These are phyloP conservation scores for Creontiades dilutus DNA, from an alignment of 2,888 invertebrate genomes.

Conservation along the genomic window DNA sequence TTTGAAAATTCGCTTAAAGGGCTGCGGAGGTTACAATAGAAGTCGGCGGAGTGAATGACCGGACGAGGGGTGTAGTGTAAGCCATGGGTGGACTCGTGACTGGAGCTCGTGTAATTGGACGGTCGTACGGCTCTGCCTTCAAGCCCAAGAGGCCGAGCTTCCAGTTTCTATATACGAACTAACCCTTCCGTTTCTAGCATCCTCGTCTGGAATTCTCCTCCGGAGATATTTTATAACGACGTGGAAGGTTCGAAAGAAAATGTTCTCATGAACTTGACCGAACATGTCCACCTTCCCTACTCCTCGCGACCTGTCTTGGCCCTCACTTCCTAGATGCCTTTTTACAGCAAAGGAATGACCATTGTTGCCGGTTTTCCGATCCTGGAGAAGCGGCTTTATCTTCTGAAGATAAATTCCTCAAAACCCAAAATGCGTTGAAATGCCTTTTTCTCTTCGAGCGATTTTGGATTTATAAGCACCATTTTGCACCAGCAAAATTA, in stretches of 20 bases:
- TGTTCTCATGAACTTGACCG: constrained; percentile 63
- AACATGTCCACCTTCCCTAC: constrained; percentile 29
- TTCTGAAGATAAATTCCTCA: background rate
- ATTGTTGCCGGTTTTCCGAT: constrained; percentile 10
- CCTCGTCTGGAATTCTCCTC: constrained; percentile 37
- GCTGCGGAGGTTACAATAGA: background rate
- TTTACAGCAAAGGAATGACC: constrained; percentile 33
- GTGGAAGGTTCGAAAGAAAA: constrained; percentile 38
- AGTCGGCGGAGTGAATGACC: constrained; percentile 23
- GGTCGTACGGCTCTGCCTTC: constrained; percentile 44
- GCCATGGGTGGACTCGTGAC: constrained; percentile 45
- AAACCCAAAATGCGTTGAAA: no score
- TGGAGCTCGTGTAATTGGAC: constrained; percentile 55
- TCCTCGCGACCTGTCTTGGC: constrained; percentile 10
- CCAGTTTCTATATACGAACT: constrained; percentile 58
- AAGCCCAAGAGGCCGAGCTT: constrained; percentile 4
- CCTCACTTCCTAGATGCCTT: constrained; percentile 46
- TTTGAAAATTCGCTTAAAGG: background rate
- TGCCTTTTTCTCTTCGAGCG: no score
- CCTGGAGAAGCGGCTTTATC: background rate
- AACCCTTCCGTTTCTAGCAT: constrained; percentile 51
- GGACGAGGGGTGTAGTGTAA: background rate
- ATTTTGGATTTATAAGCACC: no score
- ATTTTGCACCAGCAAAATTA: no score
- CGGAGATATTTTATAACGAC: constrained; percentile 56